These are phyloP conservation scores for Tenualosa thibaudeaui DNA, from an alignment of 2,797 vertebrate species.

Conservation along the genomic window DNA sequence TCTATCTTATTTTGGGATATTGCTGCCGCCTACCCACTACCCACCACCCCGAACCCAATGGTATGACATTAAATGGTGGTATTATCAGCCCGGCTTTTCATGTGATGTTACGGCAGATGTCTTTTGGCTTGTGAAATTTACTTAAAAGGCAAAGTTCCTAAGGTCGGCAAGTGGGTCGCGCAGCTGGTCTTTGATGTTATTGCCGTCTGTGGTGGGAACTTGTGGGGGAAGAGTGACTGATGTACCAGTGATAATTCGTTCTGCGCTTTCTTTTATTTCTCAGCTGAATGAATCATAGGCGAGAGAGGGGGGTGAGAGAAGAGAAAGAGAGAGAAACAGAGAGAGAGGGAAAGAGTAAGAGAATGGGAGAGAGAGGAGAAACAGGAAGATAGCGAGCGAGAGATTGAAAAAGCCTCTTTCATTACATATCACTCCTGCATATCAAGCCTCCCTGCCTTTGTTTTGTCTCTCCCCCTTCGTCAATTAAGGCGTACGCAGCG, in stretches of 20 bases:
- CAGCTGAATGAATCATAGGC: background rate
- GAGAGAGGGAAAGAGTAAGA: background rate
- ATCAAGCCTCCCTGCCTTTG: background rate
- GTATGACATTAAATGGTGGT: slow-evolving; percentile 56
- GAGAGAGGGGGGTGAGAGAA: background rate
- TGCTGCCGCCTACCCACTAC: slow-evolving; percentile 28
- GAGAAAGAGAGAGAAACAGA: background rate
- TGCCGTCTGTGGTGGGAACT: background rate
- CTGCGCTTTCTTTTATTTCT: background rate
- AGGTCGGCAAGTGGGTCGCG: background rate
- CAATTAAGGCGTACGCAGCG: background rate
- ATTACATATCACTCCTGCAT: background rate
- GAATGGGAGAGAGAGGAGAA: background rate
- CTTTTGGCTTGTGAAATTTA: slow-evolving; percentile 62
- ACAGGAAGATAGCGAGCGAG: background rate
- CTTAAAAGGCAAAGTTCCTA: slow-evolving; percentile 55
- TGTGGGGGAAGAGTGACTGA: background rate
- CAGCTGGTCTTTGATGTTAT: slow-evolving; percentile 4
- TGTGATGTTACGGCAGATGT: slow-evolving; percentile 59
- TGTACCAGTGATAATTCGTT: background rate
- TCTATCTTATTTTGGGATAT: slow-evolving; percentile 56
- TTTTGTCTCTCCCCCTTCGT: background rate
- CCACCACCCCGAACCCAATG: slow-evolving; percentile 23
- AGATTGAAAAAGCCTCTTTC: background rate
- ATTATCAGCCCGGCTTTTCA: slow-evolving; percentile 44